A percentile compares a stretch with the other conserved stretches of the same genome.
Conservation (phyloP, 2,797 vertebrate genomes). For the Cossypha polioptera region DNA sequence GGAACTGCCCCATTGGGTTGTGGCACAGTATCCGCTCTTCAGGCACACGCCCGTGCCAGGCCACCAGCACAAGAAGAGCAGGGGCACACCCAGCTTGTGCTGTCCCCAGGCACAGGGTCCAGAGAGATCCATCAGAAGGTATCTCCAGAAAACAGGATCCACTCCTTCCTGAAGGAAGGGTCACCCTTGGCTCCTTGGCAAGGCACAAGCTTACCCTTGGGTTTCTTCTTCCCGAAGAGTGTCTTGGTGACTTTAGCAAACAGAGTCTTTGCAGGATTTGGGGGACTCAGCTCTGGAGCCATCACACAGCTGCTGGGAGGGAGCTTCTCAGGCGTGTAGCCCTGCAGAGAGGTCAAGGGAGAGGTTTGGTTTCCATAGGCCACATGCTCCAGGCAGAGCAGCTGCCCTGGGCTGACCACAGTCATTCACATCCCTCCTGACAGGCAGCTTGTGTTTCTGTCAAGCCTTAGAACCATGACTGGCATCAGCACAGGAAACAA, state of each 20-base stretch:
- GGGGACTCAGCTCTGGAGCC: conserved; percentile 91
- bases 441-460: not conserved
- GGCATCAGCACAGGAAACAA: not conserved
- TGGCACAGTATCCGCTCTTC: not conserved
- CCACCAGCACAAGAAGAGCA: not conserved
- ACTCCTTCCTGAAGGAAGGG: not conserved
- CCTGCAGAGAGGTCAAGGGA: conserved; percentile 72
- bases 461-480: not conserved
- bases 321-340: conserved; percentile 92
- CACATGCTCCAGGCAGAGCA: not conserved
- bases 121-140: not conserved
- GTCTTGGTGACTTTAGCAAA: conserved; percentile 97
- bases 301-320: conserved; percentile 91
- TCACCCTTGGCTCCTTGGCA: not conserved
- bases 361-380: not conserved
- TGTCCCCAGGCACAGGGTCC: not conserved
- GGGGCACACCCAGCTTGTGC: not conserved
- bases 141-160: not conserved
- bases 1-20: not conserved
- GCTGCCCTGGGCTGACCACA: not conserved
- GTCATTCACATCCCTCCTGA: conserved; percentile 19
- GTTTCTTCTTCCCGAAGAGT: conserved; percentile 91
- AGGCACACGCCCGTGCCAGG: not conserved
- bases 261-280: conserved; percentile 91
- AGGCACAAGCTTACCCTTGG: conserved; percentile 79